Percentiles rank a stretch among this genome's conserved stretches.
Evolutionary conservation across 2,888 invertebrate species (phyloP).

Genomic region (Selenia dentaria): DNA sequence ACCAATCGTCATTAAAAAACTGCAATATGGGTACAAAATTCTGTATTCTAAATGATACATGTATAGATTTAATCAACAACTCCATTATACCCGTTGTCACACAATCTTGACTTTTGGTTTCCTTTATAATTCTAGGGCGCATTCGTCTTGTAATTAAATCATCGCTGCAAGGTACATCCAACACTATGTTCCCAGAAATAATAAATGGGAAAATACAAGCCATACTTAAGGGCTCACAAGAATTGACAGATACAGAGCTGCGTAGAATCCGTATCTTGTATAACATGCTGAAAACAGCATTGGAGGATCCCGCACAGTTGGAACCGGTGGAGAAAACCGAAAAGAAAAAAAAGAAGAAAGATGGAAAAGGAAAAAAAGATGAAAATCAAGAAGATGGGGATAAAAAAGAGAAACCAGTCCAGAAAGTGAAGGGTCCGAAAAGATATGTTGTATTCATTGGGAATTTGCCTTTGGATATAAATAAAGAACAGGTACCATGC

Average conservation of each 20-base stretch:
- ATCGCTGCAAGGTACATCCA: conserved; percentile 58
- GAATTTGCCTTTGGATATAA: conserved; percentile 63
- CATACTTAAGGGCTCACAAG: conserved; percentile 45
- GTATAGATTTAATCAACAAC: no score
- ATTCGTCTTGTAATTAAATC: conserved; percentile 61
- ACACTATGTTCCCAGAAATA: conserved; percentile 56
- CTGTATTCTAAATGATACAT: no score
- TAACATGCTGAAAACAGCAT: conserved; percentile 63
- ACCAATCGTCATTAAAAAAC: no score
- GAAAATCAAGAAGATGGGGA: conserved; percentile 21
- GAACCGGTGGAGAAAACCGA: conserved; percentile 6
- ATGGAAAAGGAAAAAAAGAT: conserved; percentile 24
- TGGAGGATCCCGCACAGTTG: conserved; percentile 16
- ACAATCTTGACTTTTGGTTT: no score
- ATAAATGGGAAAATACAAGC: conserved; percentile 63
- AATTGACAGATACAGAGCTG: conserved; percentile 56
- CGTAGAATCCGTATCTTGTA: conserved; percentile 66
- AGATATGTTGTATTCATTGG: conserved; percentile 79
- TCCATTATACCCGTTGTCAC: no score
- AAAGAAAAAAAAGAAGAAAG: conserved; percentile 31
- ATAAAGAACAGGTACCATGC: conserved; percentile 67
- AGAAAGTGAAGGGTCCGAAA: conserved; percentile 50
- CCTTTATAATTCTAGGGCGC: conserved; percentile 69
- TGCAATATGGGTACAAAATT: no score
- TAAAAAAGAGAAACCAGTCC: conserved; percentile 23